Base-by-base conservation (phyloP, 1,140 invertebrate species). In the Zaprionus ghesquierei region DNA sequence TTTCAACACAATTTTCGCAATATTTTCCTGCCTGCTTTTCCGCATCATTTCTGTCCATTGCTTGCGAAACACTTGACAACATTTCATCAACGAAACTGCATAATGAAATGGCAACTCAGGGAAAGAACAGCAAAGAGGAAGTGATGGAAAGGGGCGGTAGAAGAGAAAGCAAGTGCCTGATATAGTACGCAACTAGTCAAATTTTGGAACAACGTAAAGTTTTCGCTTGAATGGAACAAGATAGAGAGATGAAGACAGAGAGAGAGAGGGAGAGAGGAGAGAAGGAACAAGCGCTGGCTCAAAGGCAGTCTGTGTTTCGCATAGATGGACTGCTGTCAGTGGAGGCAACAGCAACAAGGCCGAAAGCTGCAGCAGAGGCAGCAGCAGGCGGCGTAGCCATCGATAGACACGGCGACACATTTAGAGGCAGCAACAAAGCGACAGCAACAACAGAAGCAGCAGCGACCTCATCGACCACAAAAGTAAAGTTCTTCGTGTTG, bases 401-500 rank as follows among this genome's bases (percentile, higher is more conserved):
- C 76, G 75, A 74, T 79, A 58, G 62, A 55, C 54, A 65, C 38
- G 61, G 60, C 58, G 44, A 56, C 64, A 69, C 69, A 76, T 74
- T 86, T 86, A 74, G 63, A 58, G 69, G 56, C 66, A 61, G 13
- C 50, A 55, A 51, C 33, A 33, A 18, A 49, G 60, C 66, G 68
- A 82, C 79, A 50, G 41, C 59, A 56, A n/a, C 23, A 44, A 33
- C 59, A 49, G 12, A 33, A 49, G 9, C 33, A 66, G 49, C 62
- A 38, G 63, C 49, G 25, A 75, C 69, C 50, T 54, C 68, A 55
- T 53, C 72, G 79, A 79, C 84, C 80, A 75, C 84, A 89, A 77
- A 87, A 78, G 61, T 86, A 87, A 87, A 87, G 84, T 87, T 87
- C 76, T 82, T 87, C 69, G 68, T 69, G 69, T 63, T 68, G 62